These are phyloP conservation scores for Craseonycteris thonglongyai DNA, from an alignment of 2,113 vertebrate species.

Conservation along the genomic window DNA sequence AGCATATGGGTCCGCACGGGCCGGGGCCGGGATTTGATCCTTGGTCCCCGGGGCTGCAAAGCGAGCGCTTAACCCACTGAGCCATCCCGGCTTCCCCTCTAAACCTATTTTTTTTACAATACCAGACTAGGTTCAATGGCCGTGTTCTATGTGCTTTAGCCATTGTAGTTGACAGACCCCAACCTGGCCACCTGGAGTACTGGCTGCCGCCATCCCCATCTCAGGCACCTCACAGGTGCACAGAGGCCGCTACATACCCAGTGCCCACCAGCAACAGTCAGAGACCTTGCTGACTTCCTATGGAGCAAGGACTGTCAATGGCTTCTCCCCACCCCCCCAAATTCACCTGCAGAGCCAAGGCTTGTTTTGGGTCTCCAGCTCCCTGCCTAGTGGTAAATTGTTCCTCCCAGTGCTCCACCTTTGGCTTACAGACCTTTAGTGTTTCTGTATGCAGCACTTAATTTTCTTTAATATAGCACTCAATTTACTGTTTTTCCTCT, in stretches of 20 bases:
- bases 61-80: too few species aligned
- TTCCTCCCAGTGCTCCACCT: background rate
- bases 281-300: background rate
- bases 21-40: too few species aligned
- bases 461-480: background rate
- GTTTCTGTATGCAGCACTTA: background rate
- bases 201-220: background rate
- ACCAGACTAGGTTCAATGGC: background rate
- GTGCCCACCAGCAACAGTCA: background rate
- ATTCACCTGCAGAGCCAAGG: background rate
- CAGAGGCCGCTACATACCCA: background rate
- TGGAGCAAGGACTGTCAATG: accelerated
- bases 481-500: background rate
- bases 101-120: background rate
- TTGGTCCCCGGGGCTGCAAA: too few species aligned
- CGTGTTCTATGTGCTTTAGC: background rate
- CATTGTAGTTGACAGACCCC: background rate
- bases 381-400: background rate
- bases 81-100: too few species aligned
- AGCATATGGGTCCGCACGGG: too few species aligned
- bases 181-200: background rate
- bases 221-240: background rate
- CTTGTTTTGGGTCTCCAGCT: background rate
- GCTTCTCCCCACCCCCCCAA: background rate
- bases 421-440: background rate